Evolutionary conservation across 92 coral and sea anemone species (phyloP), one percentile per base, ranked within the genome.

Genomic region (Muricea muricata): DNA sequence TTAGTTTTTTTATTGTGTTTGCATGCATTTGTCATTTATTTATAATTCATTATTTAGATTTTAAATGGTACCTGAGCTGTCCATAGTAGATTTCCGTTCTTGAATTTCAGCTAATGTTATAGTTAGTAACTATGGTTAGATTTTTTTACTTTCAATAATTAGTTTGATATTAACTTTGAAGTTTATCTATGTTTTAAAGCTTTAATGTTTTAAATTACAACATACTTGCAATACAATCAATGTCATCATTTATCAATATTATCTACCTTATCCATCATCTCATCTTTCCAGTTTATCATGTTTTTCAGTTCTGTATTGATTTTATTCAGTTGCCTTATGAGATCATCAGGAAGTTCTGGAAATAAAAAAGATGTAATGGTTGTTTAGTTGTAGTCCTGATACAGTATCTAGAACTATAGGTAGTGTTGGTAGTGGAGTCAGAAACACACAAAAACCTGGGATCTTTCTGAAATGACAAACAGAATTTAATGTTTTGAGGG

Each of bases 321-420:
- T 78, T 79, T 37, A 74, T 97, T 91, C 23, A 97, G 79, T 79
- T 89, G 99, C 31, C 89, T 92, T 39, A 90, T 83, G 75, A 97
- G 91, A 54, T 97, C 98, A 61, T 93, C 98, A 28, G 98, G 98
- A 28, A 97, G 93, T 81, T 93, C 99, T 96, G 70, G 21, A 24
- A 34, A 65, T 73, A 18, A 21, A 37, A n/a, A n/a, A n/a, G n/a
- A n/a, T n/a, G 35, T 65, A 28, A 28, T 21, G 23, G 21, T 33
- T 68, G 6, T 25, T 21, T 25, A 63, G 24, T 63, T 25, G 3
- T 14, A 63, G 14, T 4, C 15, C 15, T n/a, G n/a, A n/a, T n/a
- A n/a, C n/a, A n/a, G n/a, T n/a, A n/a, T n/a, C n/a, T n/a, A n/a
- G n/a, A n/a, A n/a, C n/a, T n/a, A n/a, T n/a, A n/a, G n/a, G n/a